Percentiles rank a stretch among this genome's conserved stretches.
Evolutionary conservation across 2,797 vertebrate genomes (phyloP).

Genomic region (Clarias pachynema): DNA sequence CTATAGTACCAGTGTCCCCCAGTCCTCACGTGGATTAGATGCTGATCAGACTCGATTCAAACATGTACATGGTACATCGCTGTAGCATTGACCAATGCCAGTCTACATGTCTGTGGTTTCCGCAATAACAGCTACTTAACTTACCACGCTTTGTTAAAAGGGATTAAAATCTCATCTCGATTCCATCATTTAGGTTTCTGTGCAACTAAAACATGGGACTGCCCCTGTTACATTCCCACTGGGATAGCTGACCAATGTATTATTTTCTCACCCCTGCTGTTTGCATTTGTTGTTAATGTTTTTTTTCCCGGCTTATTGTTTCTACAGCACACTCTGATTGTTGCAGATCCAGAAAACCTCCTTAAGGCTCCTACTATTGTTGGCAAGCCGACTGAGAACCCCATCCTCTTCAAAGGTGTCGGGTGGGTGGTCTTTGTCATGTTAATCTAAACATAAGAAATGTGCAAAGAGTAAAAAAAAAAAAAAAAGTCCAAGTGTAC

Average conservation of each 20-base stretch:
- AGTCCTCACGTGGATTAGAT: background rate
- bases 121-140: background rate
- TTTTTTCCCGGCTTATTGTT: conserved; percentile 22
- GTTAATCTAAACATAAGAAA: background rate
- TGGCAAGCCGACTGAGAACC: conserved; percentile 84
- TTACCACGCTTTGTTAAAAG: background rate
- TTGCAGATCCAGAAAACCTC: conserved; percentile 89
- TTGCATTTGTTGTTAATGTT: conserved; percentile 9
- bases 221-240: background rate
- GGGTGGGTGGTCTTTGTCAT: conserved; percentile 78
- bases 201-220: background rate
- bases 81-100: background rate
- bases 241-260: background rate
- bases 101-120: background rate
- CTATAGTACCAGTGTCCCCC: no score
- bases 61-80: no score
- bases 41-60: background rate
- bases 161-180: background rate
- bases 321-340: conserved; percentile 88
- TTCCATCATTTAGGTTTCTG: background rate
- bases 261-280: background rate
- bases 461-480: no score
- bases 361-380: conserved; percentile 96
- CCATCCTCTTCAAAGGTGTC: conserved; percentile 93
- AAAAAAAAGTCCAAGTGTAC: background rate